These are phyloP conservation scores for Scolanthus callimorphus DNA, from an alignment of 92 coral and sea anemone species.

Conservation along the genomic window DNA sequence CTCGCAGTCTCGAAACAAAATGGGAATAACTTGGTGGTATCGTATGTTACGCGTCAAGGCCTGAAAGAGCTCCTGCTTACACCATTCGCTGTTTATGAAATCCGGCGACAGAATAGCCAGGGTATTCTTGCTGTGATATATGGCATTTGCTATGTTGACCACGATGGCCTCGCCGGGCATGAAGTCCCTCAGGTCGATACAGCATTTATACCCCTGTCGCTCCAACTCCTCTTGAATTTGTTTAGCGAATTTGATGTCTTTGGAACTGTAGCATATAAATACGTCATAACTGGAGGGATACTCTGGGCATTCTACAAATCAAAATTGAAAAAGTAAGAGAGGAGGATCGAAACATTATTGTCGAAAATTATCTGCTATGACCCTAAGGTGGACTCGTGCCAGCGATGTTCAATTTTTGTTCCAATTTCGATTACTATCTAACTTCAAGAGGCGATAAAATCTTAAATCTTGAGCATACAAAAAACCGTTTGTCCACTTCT, in stretches of 20 bases:
- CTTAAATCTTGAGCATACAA: no score
- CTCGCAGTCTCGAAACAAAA: slow-evolving; percentile 45
- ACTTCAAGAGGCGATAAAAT: no score
- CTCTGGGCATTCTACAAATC: background rate
- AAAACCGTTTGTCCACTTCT: no score
- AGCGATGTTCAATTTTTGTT: no score
- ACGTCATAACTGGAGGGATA: slow-evolving; percentile 47
- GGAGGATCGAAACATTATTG: background rate
- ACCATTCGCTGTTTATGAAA: slow-evolving; percentile 70
- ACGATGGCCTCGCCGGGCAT: slow-evolving; percentile 69
- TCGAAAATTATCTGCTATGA: no score
- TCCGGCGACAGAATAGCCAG: slow-evolving; percentile 76
- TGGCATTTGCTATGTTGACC: slow-evolving; percentile 68
- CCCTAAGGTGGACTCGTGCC: no score
- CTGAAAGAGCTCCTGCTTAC: slow-evolving; percentile 64
- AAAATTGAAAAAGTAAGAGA: background rate
- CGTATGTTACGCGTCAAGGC: slow-evolving; percentile 43
- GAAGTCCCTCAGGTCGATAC: slow-evolving; percentile 78
- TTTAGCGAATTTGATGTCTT: slow-evolving; percentile 67
- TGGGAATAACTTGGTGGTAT: slow-evolving; percentile 51
- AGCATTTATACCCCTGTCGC: slow-evolving; percentile 53
- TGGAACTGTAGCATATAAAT: slow-evolving; percentile 76
- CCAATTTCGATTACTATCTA: no score
- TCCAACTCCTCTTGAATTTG: slow-evolving; percentile 58
- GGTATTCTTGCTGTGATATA: slow-evolving; percentile 66